Evolutionary conservation across 2,113 vertebrate species (phyloP), one percentile per base, ranked within the genome.

Genomic region (Rhabdomys dilectus): DNA sequence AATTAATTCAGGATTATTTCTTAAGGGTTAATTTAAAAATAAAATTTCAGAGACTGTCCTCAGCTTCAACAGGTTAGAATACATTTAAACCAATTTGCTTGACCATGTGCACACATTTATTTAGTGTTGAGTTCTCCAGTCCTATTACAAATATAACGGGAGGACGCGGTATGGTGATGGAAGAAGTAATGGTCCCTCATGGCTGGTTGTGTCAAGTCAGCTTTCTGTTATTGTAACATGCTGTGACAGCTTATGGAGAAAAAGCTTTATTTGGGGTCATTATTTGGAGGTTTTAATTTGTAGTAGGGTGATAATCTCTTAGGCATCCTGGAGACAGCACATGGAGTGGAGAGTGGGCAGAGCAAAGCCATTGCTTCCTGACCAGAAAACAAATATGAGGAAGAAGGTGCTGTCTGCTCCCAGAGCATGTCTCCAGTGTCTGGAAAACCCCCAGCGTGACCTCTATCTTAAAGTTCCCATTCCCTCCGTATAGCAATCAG

Each of bases 1-100:
- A 91, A 93, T 86, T 91, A 58, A 75, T 91, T 80, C 75, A 58
- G 21, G 29, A 76, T 85, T 94, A 62, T 89, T 68, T 34, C 4
- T 84, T 80, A 93, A 91, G 17, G 78, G 64, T 76, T 96, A 89
- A 93, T 91, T 81, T 89, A 58, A 36, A 96, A 91, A 16, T 36
- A 82, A 89, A 91, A 77, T 42, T 88, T 72, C n/a, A 48, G 81
- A 51, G 26, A 88, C 42, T 84, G 66, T 82, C 62, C 64, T 29
- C n/a, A 85, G 7, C 36, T 66, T 88, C 36, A 16, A 48, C 80
- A 89, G 39, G 8, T 70, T 90, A 87, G 58, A 87, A 56, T 92
- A 51, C 48, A 70, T 26, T 64, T 90, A 77, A 86, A 72, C 10
- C 60, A 92, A 53, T 64, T 92, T 96, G 24, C 22, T 39, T 84